Conservation (phyloP, 2,113 vertebrate species). For the Apistogramma diplotaenia region DNA sequence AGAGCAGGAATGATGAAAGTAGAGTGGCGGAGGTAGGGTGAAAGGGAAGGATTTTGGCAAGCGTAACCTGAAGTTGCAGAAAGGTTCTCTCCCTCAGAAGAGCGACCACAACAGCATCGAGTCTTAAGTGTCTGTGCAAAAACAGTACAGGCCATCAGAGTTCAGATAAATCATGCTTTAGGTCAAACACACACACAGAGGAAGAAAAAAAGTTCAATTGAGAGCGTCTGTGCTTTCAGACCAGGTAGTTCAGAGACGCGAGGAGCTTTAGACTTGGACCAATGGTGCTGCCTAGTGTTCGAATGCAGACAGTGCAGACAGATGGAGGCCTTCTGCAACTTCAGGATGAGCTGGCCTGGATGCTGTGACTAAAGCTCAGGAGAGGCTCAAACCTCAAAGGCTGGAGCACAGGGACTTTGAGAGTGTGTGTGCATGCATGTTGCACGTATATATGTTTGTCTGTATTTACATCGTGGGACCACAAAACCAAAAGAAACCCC, state of each 20-base stretch:
- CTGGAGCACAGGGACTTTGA: constrained; percentile 7
- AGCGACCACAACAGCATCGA: constrained; percentile 66
- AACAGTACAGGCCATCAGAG: constrained; percentile 74
- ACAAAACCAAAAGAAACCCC: background rate
- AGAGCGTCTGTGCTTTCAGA: constrained; percentile 15
- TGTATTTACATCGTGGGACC: constrained; percentile 51
- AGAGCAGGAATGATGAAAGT: constrained; percentile 37
- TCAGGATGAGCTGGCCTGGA: constrained; percentile 56
- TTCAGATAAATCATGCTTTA: constrained; percentile 56
- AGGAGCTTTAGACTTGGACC: constrained; percentile 1
- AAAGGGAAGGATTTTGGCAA: constrained; percentile 15
- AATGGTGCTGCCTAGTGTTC: constrained; percentile 2
- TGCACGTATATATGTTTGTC: constrained; percentile 5
- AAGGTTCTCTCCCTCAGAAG: constrained; percentile 48
- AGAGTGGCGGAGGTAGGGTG: constrained; percentile 6
- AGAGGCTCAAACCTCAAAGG: constrained; percentile 14
- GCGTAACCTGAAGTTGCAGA: constrained; percentile 75
- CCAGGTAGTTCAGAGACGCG: constrained; percentile 21
- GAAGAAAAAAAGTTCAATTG: background rate
- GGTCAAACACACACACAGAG: background rate
- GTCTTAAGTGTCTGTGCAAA: constrained; percentile 70
- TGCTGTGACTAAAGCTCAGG: constrained; percentile 30
- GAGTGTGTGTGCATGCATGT: background rate
- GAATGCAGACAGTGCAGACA: constrained; percentile 12
- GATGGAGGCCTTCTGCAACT: constrained; percentile 67